Evolutionary conservation across 2,797 vertebrate genomes (phyloP), one percentile per base, ranked within the genome.

Genomic region (Platalea minor): DNA sequence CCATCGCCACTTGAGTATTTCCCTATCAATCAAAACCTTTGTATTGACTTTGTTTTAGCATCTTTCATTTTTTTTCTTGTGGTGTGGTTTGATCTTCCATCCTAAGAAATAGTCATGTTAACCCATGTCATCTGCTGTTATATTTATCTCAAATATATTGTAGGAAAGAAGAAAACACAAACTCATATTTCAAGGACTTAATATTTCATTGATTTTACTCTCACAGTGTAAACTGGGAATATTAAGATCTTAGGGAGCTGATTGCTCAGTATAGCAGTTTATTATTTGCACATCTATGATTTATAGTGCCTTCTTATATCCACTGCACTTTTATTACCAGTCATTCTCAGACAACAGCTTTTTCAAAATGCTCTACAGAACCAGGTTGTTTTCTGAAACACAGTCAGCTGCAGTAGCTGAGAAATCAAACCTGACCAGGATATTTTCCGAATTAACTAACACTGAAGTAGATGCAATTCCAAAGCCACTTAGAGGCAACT

Each of bases 181-280:
- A 41, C 33, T 76, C 56, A 29, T 91, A 77, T 89, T 83, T 94
- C 72, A 92, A 75, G 26, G 50, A 57, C 43, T 61, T 96, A 81
- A 75, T 75, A 85, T 91, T 89, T 74, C 50, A 51, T 78, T 88
- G 76, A 72, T 94, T 91, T 93, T 93, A 37, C 73, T 85, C 31
- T 68, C 18, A 28, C 0, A 0, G 17, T 50, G 13, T 74, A 94
- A 95, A 89, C 25, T 35, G 37, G 17, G 20, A 85, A 50, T 91
- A 91, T 88, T 79, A 85, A 84, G 26, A 54, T 91, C 82, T 92
- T 84, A 83, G 46, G 39, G 35, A 88, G n/a, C 21, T 88, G 72
- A 60, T 93, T 63, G n/a, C 39, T 92, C 45, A 37, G 41, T 82
- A 51, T 5, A 79, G 28, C 35, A 59, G 37, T 89, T 92, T 84